Percentiles rank a stretch among this genome's conserved stretches.
Evolutionary conservation across 35 echinoderm and acorn worm species (phyloP).

Genomic region (Strongylocentrotus purpuratus): DNA sequence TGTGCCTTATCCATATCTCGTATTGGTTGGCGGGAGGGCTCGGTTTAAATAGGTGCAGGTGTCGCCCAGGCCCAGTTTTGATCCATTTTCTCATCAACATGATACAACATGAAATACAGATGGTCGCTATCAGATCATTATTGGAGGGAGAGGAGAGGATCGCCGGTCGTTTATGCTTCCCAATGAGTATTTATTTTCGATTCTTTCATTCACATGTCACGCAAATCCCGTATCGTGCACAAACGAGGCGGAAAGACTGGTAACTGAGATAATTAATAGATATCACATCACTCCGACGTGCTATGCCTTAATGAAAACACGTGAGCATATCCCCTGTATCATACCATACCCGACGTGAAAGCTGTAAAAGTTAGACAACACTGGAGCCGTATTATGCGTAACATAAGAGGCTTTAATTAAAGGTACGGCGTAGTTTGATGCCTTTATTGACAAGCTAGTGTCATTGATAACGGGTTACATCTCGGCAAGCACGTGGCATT

Average conservation of each 20-base stretch:
- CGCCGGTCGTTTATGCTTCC: constrained; percentile 28
- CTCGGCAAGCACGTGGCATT: not conserved
- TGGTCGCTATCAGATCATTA: constrained; percentile 45
- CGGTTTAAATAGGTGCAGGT: constrained; percentile 27
- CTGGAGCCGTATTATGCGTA: not conserved
- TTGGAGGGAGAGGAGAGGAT: constrained; percentile 22
- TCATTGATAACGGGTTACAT: not conserved
- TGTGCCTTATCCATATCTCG: constrained; percentile 27
- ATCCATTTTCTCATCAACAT: constrained; percentile 44
- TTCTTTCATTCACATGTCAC: constrained; percentile 38
- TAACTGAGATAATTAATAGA: constrained; percentile 45
- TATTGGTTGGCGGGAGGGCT: not conserved
- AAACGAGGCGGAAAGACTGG: constrained; percentile 29
- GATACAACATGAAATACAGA: constrained; percentile 45
- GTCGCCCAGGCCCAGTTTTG: constrained; percentile 33
- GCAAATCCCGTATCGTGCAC: constrained; percentile 34
- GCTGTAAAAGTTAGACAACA: constrained; percentile 11
- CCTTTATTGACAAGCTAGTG: constrained; percentile 1
- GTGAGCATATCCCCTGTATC: not conserved
- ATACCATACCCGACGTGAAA: not conserved
- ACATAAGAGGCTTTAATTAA: constrained; percentile 13
- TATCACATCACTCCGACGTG: constrained; percentile 32
- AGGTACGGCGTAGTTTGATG: not conserved
- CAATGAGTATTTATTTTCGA: constrained; percentile 46
- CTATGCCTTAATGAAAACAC: constrained; percentile 24